Base-by-base conservation (phyloP, 2,888 invertebrate species). In the Cosmia pyralina region DNA sequence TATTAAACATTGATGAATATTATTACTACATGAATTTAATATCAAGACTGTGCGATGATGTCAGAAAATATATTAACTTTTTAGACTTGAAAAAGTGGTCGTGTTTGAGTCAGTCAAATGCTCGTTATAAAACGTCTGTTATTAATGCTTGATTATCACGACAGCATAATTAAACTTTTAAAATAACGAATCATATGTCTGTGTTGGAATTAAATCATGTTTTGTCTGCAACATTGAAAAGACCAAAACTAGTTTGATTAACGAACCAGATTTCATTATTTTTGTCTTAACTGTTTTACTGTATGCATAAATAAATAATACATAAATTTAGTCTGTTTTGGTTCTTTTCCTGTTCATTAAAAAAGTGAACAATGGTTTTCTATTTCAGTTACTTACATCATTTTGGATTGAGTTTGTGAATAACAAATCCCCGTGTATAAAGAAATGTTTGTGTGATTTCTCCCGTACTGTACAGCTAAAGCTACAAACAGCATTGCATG, bases 71-170 rank as follows among this genome's bases (percentile, higher is more conserved):
- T 59, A 22, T 64, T 41, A 10, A 60, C 41, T 55, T 72, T 41
- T 53, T 71, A 19, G 28, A 62, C 55, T 62, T 63, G 44, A 52
- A 58, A 28, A 70, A 71, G 34, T 60, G 15, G 34, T 71, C 50
- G 13, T 71, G 55, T 62, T 63, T 44, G 57, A 68, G 1, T 38
- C 46, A 71, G 34, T 62, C 22, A 10, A 78, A 62, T 41, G 11
- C n/a, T 79, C 22, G 6, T 15, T 62, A n/a, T 55, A 78, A 69
- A 75, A 78, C 34, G 53, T 52, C n/a, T 57, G 13, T 57, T 75
- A 78, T 38, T 75, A 70, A 78, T 78, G 28, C 13, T 62, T 58
- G 44, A 44, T 79, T 62, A 28, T 79, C 34, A 62, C 62, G 79
- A 28, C 5, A 71, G 46, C 62, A 58, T 58, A 62, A 44, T 79